Evolutionary conservation across 2,113 vertebrate species (phyloP).

Genomic region (Peucedramus taeniatus): DNA sequence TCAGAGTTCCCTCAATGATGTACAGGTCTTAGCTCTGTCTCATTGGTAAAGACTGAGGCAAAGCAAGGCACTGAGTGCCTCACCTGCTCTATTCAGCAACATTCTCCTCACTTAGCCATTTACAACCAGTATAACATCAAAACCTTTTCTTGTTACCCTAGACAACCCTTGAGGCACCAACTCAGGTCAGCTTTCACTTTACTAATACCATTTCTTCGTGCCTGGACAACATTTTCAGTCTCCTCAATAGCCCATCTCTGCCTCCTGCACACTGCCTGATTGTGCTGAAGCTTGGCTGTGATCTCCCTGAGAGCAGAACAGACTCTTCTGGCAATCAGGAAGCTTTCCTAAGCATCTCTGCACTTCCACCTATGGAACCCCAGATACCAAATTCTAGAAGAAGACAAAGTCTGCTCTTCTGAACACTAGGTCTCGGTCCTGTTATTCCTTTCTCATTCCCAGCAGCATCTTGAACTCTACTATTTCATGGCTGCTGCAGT

Average conservation of each 20-base stretch:
- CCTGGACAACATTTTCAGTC: background rate
- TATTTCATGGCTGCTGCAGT: background rate
- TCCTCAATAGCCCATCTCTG: background rate
- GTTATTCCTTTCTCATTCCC: background rate
- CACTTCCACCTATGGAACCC: background rate
- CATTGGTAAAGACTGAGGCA: background rate
- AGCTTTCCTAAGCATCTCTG: background rate
- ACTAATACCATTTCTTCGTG: background rate
- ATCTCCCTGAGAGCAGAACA: background rate
- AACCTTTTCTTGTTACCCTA: background rate
- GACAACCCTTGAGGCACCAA: background rate
- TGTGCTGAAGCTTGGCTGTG: background rate
- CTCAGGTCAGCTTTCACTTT: background rate
- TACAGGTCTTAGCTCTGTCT: background rate
- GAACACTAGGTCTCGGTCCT: background rate
- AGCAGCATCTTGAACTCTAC: background rate
- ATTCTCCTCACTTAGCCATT: background rate
- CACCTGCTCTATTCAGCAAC: background rate
- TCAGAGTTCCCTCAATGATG: background rate
- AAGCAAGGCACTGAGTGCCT: background rate
- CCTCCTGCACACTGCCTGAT: background rate
- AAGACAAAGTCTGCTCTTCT: background rate
- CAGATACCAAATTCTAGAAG: background rate
- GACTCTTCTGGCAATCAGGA: background rate
- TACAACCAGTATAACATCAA: background rate